phyloP scores from a whole-genome alignment of 2,113 vertebrate genomes.

The Parus major region DNA sequence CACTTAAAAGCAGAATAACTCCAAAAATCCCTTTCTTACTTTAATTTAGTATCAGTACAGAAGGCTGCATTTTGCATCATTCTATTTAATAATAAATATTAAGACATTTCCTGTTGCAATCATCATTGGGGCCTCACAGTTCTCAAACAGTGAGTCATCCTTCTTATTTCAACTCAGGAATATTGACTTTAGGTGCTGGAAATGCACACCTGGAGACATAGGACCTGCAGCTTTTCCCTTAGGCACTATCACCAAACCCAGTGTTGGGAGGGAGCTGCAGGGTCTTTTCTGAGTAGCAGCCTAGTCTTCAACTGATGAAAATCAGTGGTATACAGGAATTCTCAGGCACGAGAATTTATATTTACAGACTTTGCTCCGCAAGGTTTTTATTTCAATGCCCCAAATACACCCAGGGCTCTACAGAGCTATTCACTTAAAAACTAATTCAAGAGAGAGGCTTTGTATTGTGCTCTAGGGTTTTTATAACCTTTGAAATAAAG shows the following conservation, averaged over 20 bases:
- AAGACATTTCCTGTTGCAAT: constrained; percentile 6
- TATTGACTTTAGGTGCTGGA: neutral
- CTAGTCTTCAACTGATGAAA: neutral
- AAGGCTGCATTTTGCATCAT: neutral
- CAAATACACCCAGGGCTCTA: neutral
- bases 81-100: neutral
- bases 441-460: neutral
- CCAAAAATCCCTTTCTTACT: neutral
- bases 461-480: neutral
- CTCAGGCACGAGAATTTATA: neutral
- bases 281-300: neutral
- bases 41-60: neutral
- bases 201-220: neutral
- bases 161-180: neutral
- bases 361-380: neutral
- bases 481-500: neutral
- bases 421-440: neutral
- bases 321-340: neutral
- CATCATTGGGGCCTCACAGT: neutral
- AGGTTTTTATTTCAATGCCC: neutral
- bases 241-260: fast-evolving
- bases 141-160: neutral
- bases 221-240: neutral
- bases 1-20: neutral
- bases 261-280: neutral